phyloP scores from a whole-genome alignment of 2,113 vertebrate species.

The Pygoscelis adeliae region DNA sequence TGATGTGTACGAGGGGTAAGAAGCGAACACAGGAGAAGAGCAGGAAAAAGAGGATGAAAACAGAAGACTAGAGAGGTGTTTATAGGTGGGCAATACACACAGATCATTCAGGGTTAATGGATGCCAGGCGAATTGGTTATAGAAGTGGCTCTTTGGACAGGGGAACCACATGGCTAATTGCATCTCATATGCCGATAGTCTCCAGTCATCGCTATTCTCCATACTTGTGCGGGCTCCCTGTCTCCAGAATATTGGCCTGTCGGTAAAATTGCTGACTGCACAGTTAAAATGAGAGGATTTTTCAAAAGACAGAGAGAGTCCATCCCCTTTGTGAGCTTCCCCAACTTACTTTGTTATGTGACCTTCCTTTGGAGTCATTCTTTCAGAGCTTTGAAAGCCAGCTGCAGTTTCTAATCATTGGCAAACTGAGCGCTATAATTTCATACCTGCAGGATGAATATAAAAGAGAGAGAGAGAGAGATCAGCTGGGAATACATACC shows the following conservation, averaged over 20 bases:
- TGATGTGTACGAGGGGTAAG: not conserved
- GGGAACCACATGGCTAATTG: not conserved
- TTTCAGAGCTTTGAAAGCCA: not conserved
- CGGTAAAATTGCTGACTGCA: not conserved
- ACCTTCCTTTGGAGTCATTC: not conserved
- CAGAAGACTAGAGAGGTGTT: not conserved
- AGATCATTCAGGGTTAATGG: not conserved
- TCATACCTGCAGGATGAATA: not conserved
- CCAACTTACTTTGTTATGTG: not conserved
- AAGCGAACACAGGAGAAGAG: not conserved
- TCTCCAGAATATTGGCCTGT: not conserved
- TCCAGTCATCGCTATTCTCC: not conserved
- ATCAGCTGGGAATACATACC: accelerated
- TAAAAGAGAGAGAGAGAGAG: not conserved
- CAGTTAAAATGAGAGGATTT: not conserved
- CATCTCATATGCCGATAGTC: not conserved
- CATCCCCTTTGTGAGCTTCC: not conserved
- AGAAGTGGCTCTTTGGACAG: not conserved
- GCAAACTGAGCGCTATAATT: not conserved
- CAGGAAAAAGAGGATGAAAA: not conserved
- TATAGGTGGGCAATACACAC: not conserved
- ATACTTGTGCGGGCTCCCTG: not conserved
- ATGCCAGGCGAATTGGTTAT: not conserved
- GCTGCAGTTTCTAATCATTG: not conserved
- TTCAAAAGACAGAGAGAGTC: not conserved